These are phyloP conservation scores for Malachius bipustulatus DNA, from an alignment of 2,888 invertebrate genomes.

Conservation along the genomic window DNA sequence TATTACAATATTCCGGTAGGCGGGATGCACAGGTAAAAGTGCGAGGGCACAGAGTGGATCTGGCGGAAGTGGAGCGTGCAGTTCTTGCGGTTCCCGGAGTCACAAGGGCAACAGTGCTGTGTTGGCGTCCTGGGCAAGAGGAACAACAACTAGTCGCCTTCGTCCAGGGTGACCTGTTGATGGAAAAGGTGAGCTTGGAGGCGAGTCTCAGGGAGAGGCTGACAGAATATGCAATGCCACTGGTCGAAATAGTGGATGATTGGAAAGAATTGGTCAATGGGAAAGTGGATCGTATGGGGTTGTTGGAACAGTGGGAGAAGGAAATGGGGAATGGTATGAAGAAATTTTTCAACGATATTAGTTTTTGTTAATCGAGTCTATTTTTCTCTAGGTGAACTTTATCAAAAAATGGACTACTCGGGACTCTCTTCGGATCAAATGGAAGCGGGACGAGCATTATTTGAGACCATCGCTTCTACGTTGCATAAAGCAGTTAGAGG, in stretches of 20 bases:
- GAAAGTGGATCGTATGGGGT: slow-evolving; percentile 69
- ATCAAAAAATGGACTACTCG: slow-evolving; percentile 49
- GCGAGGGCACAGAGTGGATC: slow-evolving; percentile 74
- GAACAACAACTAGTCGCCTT: slow-evolving; percentile 64
- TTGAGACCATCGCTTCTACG: slow-evolving; percentile 62
- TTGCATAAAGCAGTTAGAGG: slow-evolving; percentile 53
- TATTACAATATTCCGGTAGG: slow-evolving; percentile 66
- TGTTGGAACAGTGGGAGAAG: slow-evolving; percentile 63
- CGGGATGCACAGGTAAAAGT: slow-evolving; percentile 76
- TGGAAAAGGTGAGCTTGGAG: slow-evolving; percentile 51
- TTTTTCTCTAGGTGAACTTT: neutral
- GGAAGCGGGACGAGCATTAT: slow-evolving; percentile 54
- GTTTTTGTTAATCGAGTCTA: too few relatives aligned
- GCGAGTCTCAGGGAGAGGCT: slow-evolving; percentile 48
- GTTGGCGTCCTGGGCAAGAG: slow-evolving; percentile 62
- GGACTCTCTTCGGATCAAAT: slow-evolving; percentile 48
- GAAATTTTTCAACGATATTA: too few relatives aligned
- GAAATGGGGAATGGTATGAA: slow-evolving; percentile 56
- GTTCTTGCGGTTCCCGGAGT: slow-evolving; percentile 51
- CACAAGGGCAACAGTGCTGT: slow-evolving; percentile 67
- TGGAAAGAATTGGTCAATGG: slow-evolving; percentile 77
- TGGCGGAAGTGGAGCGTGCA: slow-evolving; percentile 71
- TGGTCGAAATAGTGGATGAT: slow-evolving; percentile 58
- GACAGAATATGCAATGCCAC: slow-evolving; percentile 70
- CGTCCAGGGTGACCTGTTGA: slow-evolving; percentile 35